These are phyloP conservation scores for Cassiopea andromeda DNA, from an alignment of 30 jellyfish, hydroid and myxozoan genomes.

Conservation along the genomic window DNA sequence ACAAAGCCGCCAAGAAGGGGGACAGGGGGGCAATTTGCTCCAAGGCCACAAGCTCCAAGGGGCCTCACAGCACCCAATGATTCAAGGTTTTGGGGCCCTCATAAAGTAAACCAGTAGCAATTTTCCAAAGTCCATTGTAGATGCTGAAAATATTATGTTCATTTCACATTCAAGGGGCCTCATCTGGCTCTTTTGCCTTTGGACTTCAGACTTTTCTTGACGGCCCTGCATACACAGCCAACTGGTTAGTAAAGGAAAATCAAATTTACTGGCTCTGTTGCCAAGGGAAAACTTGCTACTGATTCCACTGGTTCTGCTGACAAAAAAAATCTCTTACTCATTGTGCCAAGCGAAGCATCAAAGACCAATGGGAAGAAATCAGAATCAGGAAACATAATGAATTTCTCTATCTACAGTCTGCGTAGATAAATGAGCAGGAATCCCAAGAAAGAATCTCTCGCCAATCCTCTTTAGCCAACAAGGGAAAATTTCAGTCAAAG, in stretches of 20 bases:
- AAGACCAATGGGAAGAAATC: slow-evolving; percentile 33
- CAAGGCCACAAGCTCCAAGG: too few species aligned
- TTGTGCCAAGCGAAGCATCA: slow-evolving; percentile 6
- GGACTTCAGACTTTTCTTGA: background rate
- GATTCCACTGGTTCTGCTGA: background rate
- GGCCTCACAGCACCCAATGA: too few species aligned
- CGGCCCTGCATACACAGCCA: background rate
- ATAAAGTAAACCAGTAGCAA: too few species aligned
- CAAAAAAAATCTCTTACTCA: too few species aligned
- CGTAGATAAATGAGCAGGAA: background rate
- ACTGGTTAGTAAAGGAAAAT: background rate
- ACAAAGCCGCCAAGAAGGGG: background rate
- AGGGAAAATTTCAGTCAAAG: slow-evolving; percentile 2
- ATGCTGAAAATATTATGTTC: too few species aligned
- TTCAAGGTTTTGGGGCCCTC: too few species aligned
- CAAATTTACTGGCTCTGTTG: slow-evolving; percentile 13
- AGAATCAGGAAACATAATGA: slow-evolving; percentile 13
- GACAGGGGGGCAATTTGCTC: too few species aligned
- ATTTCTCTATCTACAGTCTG: background rate
- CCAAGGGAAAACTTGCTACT: background rate
- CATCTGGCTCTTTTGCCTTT: too few species aligned
- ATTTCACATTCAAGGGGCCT: too few species aligned
- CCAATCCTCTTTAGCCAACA: background rate
- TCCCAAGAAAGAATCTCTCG: background rate
- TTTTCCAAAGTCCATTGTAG: too few species aligned